These are phyloP conservation scores for Eulemur coronatus DNA, from an alignment of 2,797 vertebrate genomes.

Conservation along the genomic window DNA sequence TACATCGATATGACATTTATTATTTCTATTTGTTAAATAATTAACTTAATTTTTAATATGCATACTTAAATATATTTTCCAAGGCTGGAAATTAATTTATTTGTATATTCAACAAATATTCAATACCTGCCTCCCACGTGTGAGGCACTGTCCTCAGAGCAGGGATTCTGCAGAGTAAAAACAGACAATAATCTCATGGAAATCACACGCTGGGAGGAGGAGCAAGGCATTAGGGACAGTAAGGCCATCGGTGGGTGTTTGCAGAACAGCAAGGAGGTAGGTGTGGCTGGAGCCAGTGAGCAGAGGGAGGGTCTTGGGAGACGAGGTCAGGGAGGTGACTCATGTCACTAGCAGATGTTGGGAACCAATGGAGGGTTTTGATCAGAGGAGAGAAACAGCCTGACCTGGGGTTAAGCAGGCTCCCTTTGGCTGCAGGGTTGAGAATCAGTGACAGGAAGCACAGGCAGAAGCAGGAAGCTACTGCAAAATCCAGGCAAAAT, in stretches of 20 bases:
- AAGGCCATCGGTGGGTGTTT: not conserved
- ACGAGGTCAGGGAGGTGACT: not conserved
- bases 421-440: not conserved
- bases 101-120: not conserved
- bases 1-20: not conserved
- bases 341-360: not conserved
- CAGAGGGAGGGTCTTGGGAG: accelerated
- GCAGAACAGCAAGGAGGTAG: not conserved
- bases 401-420: not conserved
- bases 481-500: not conserved
- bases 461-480: not conserved
- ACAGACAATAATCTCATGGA: not conserved
- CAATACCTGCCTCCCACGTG: not conserved
- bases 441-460: not conserved
- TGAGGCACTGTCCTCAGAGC: not conserved
- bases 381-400: not conserved
- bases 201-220: not conserved
- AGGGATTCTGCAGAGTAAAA: not conserved
- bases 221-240: not conserved
- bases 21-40: not conserved
- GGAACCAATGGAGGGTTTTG: not conserved
- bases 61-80: not conserved
- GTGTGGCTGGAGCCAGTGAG: not conserved
- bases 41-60: not conserved
- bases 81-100: not conserved